Base-by-base conservation (phyloP, 2,888 invertebrate genomes). In the Tachina grossa region DNA sequence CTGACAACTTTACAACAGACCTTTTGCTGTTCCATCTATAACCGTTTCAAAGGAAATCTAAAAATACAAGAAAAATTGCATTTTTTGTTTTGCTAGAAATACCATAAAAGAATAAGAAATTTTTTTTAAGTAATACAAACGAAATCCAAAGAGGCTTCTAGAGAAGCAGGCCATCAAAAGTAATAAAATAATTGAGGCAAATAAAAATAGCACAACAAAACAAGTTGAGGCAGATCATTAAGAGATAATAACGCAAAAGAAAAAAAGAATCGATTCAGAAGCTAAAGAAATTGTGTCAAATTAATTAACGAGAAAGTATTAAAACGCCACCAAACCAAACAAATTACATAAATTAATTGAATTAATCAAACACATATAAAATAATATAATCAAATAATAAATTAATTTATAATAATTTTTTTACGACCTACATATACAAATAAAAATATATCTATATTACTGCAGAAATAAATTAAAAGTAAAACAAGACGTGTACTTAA, bases 291-390 rank as follows among this genome's bases (percentile, higher is more conserved):
- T 84, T 86, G 89, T 85, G 83, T 83, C 88, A 89, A 88, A 88
- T 89, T 88, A 88, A 87, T 83, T 87, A 87, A 88, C 81, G 53
- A 80, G 76, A 86, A 87, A 85, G 80, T 82, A 87, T 84, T 85
- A 72, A 39, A 85, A 84, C 71, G 84, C 76, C 81, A 75, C 80
- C 76, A 88, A 86, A 85, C 61, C 78, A 78, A 87, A 87, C 81
- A 59, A 72, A 49, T 51, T 43, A 31, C 2, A 3, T 31, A 66
- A 75, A 43, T 61, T 51, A 78, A 61, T 53, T 51, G 1, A 6
- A 45, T 61, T 61, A 69, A 61, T 51, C 39, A 41, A 68, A 47
- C 6, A 16, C 39, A 55, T 63, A 81, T 83, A 87, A 79, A 47
- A 66, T 45, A 47, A 82, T 78, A 4, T 9, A 13, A 59, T 39